Percentiles rank a stretch among this genome's conserved stretches.
phyloP scores from a whole-genome alignment of 2,113 vertebrate genomes.

The Centropus unirufus region DNA sequence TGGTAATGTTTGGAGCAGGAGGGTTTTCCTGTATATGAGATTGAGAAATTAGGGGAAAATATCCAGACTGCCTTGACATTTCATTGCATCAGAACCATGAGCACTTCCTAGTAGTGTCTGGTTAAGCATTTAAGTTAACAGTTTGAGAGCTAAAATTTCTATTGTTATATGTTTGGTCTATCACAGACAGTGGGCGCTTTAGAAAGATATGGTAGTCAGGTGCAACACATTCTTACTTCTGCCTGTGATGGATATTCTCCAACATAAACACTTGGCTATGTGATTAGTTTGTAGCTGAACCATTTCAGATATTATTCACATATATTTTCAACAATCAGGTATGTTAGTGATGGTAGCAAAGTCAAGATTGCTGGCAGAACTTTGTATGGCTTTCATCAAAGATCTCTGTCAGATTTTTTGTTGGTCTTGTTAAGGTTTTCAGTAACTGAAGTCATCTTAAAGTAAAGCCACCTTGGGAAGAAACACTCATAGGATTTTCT shows the following conservation, averaged over 20 bases:
- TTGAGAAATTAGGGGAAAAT: background rate
- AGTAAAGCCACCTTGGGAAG: background rate
- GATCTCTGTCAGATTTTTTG: background rate
- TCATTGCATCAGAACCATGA: background rate
- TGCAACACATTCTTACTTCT: background rate
- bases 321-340: background rate
- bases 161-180: background rate
- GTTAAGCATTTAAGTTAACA: background rate
- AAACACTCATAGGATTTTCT: background rate
- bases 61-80: background rate
- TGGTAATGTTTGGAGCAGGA: background rate
- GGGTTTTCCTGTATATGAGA: background rate
- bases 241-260: background rate
- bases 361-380: background rate
- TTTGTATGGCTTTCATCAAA: background rate
- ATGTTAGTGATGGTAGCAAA: background rate
- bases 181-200: background rate
- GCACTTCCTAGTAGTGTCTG: background rate
- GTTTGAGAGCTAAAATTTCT: background rate
- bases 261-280: background rate
- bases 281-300: background rate
- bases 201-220: background rate
- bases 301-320: background rate
- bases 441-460: background rate
- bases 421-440: background rate